phyloP scores from a whole-genome alignment of 2,888 invertebrate genomes.

The Zaprionus obscuricornis region DNA sequence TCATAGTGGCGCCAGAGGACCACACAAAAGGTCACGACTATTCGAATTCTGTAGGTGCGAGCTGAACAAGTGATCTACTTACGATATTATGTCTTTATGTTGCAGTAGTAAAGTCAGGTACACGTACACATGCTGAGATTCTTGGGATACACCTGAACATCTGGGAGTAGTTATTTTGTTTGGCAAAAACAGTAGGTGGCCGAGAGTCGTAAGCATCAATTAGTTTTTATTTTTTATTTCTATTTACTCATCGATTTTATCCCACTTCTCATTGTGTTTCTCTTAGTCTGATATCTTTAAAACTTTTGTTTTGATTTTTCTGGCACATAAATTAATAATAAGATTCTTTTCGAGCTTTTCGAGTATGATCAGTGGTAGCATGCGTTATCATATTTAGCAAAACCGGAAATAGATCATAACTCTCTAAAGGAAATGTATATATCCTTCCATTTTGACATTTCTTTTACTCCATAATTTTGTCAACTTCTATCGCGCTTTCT shows the following conservation, averaged over 20 bases:
- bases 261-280: constrained; percentile 10
- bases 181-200: constrained; percentile 49
- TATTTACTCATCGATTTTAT: neutral
- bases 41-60: constrained; percentile 60
- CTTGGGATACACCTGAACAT: too few relatives aligned
- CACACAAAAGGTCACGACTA: constrained; percentile 52
- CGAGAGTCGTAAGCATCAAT: constrained; percentile 34
- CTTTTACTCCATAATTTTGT: constrained; percentile 54
- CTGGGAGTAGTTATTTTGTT: constrained; percentile 48
- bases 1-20: constrained; percentile 71
- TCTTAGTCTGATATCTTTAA: constrained; percentile 5
- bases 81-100: constrained; percentile 74
- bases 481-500: neutral
- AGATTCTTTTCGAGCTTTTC: constrained; percentile 27
- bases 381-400: constrained; percentile 69
- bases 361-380: constrained; percentile 17
- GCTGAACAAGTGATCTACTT: constrained; percentile 72
- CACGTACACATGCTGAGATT: constrained; percentile 22
- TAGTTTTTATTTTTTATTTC: constrained; percentile 22
- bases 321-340: constrained; percentile 34
- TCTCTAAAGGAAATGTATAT: constrained; percentile 77
- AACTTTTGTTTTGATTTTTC: constrained; percentile 1
- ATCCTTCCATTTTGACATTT: constrained; percentile 76
- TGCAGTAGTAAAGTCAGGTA: constrained; percentile 43
- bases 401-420: constrained; percentile 75